Evolutionary conservation across 2,888 invertebrate genomes (phyloP).

Genomic region (Thymelicus sylvestris): DNA sequence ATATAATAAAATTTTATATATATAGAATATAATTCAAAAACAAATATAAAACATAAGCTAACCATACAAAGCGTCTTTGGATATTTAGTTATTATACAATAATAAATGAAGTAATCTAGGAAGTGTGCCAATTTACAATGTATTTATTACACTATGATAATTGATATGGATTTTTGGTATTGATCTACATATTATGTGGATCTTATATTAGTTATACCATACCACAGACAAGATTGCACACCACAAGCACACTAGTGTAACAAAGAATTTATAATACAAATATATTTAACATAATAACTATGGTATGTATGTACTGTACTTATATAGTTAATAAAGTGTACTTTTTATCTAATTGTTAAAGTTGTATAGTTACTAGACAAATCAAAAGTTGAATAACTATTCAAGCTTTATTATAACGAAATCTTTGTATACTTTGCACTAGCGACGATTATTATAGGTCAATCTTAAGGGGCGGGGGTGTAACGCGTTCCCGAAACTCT

Average conservation of each 20-base stretch:
- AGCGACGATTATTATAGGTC: no score
- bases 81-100: conserved; percentile 46
- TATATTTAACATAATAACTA: neutral
- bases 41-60: conserved; percentile 45
- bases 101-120: conserved; percentile 40
- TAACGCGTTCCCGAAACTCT: no score
- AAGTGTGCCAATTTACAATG: conserved; percentile 45
- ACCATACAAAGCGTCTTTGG: conserved; percentile 57
- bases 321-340: neutral
- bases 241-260: conserved; percentile 36
- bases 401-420: neutral
- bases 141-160: conserved; percentile 42
- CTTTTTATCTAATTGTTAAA: neutral
- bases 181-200: conserved; percentile 21
- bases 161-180: conserved; percentile 50
- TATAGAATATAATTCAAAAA: neutral
- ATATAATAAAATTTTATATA: neutral
- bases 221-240: conserved; percentile 37
- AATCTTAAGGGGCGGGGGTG: no score
- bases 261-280: conserved; percentile 16
- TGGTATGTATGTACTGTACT: neutral
- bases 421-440: neutral
- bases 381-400: neutral
- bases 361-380: neutral
- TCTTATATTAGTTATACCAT: conserved; percentile 37